Conservation (phyloP, 2,113 vertebrate species). For the Rafetus swinhoei region DNA sequence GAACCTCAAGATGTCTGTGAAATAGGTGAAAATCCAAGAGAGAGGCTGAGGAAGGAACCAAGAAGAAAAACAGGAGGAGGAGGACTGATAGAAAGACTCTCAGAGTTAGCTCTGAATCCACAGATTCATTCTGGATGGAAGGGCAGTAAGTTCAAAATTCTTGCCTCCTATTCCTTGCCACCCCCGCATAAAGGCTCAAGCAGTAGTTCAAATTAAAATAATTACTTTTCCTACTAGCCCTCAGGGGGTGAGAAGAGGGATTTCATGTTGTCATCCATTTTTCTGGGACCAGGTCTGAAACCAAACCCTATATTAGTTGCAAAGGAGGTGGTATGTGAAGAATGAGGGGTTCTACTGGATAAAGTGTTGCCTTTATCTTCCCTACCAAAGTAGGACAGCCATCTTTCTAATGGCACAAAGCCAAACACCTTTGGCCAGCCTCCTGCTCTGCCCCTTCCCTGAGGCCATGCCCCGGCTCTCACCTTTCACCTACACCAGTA, state of each 20-base stretch:
- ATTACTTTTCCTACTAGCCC: slow-evolving; percentile 53
- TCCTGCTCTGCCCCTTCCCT: too few species aligned
- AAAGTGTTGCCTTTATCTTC: slow-evolving; percentile 11
- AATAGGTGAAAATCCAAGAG: neutral
- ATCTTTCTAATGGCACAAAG: too few species aligned
- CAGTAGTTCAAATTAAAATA: slow-evolving; percentile 31
- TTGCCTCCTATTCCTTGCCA: slow-evolving; percentile 15
- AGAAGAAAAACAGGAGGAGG: neutral
- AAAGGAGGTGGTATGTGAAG: neutral
- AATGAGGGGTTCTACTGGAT: neutral
- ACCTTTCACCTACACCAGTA: too few species aligned
- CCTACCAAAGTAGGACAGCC: neutral
- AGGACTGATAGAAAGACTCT: slow-evolving; percentile 26
- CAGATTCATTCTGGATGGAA: neutral
- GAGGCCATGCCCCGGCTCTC: too few species aligned
- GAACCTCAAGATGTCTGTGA: neutral
- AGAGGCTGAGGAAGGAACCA: neutral
- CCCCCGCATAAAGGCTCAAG: slow-evolving; percentile 40
- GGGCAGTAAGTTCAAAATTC: slow-evolving; percentile 50
- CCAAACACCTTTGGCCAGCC: too few species aligned
- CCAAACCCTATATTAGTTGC: neutral
- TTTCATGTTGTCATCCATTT: neutral
- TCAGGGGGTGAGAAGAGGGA: neutral
- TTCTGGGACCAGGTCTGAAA: slow-evolving; percentile 19
- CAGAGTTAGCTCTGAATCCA: slow-evolving; percentile 26